Conservation (phyloP, 2,888 invertebrate genomes). For the Papilio demoleus region DNA sequence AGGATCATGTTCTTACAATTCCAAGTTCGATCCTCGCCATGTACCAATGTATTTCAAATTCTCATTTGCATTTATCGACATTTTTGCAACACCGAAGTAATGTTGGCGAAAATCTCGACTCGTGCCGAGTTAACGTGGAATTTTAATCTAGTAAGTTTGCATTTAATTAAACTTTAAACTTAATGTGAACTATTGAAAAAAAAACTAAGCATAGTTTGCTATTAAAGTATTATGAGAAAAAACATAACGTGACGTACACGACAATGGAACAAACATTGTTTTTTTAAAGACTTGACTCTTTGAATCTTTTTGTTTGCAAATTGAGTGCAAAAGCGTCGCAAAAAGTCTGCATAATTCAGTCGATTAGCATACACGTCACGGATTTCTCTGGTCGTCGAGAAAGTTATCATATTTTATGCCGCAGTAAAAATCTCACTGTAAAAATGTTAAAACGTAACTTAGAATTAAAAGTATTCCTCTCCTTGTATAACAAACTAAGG, state of each 20-base stretch:
- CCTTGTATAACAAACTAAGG: background rate
- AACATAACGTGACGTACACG: background rate
- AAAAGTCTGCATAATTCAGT: conserved; percentile 29
- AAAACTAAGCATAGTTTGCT: background rate
- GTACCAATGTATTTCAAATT: no score
- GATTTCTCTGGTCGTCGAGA: conserved; percentile 41
- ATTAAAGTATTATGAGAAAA: conserved; percentile 4
- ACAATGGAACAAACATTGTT: conserved; percentile 28
- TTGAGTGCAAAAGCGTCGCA: conserved; percentile 20
- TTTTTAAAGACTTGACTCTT: conserved; percentile 20
- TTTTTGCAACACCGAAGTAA: no score
- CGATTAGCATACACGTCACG: conserved; percentile 37
- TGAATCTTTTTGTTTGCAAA: conserved; percentile 25
- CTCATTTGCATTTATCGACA: no score
- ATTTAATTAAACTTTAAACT: background rate
- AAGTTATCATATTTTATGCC: conserved; percentile 41
- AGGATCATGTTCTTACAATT: no score
- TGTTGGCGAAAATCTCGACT: no score
- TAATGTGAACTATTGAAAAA: background rate
- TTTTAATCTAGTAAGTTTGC: no score
- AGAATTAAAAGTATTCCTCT: background rate
- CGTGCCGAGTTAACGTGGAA: no score
- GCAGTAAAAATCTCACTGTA: conserved; percentile 19
- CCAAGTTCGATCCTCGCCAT: no score
- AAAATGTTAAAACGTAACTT: background rate